Evolutionary conservation across 2,113 vertebrate species (phyloP).

Genomic region (Porphyrio hochstetteri): DNA sequence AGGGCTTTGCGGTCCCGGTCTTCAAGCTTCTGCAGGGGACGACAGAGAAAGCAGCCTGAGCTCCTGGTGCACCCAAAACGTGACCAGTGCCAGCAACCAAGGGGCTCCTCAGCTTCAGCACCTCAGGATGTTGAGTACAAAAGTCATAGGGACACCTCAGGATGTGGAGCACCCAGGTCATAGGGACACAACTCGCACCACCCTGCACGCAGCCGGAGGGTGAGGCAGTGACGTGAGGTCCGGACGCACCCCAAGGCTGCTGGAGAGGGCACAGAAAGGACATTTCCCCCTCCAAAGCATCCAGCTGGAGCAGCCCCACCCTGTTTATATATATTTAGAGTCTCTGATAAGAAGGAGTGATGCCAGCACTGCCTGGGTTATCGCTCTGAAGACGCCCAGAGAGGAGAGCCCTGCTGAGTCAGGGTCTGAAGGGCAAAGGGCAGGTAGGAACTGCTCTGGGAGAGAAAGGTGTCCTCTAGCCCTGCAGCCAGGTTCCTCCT

Average conservation of each 20-base stretch:
- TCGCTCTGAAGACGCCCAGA: not conserved
- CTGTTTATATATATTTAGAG: not conserved
- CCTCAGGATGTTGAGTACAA: fast-evolving
- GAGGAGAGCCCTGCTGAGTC: not conserved
- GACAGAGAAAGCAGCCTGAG: not conserved
- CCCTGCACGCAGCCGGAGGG: not conserved
- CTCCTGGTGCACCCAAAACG: fast-evolving
- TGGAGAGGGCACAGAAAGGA: not conserved
- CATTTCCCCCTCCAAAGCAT: not conserved
- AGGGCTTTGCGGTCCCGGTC: constrained; percentile 87
- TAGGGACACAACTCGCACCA: not conserved
- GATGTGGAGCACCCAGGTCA: too few relatives aligned
- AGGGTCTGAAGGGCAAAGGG: not conserved
- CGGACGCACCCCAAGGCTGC: fast-evolving
- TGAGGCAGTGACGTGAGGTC: too few relatives aligned
- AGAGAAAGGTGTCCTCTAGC: not conserved
- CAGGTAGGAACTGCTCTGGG: not conserved
- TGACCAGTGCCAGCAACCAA: fast-evolving
- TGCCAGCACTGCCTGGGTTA: not conserved
- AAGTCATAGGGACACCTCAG: fast-evolving
- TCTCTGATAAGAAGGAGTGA: not conserved
- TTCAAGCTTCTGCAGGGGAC: constrained; percentile 83
- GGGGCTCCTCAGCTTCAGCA: not conserved
- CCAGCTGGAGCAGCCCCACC: not conserved
- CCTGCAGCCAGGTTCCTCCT: not conserved